These are phyloP conservation scores for Portevinia maculata DNA, from an alignment of 2,888 invertebrate species.

Conservation along the genomic window DNA sequence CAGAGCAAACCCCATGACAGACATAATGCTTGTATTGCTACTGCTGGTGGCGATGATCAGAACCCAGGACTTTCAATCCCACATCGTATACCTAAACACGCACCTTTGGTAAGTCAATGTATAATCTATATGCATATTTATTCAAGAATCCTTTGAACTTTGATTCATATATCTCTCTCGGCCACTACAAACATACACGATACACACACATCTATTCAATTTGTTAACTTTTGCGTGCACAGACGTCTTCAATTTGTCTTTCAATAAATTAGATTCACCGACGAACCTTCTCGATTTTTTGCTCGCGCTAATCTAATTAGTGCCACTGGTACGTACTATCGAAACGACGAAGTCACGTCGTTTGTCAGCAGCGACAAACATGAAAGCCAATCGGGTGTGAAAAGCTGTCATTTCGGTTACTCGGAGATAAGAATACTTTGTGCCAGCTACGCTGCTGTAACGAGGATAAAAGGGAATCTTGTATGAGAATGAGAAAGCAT, in stretches of 20 bases:
- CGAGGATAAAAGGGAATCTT: not conserved
- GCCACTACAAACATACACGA: not conserved
- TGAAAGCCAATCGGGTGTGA: slow-evolving; percentile 73
- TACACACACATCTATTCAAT: slow-evolving; percentile 53
- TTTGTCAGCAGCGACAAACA: slow-evolving; percentile 71
- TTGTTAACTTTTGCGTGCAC: slow-evolving; percentile 72
- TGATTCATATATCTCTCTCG: not conserved
- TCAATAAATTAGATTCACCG: slow-evolving; percentile 70
- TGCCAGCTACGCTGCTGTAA: not conserved
- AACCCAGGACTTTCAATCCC: slow-evolving; percentile 39
- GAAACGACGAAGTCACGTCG: slow-evolving; percentile 71
- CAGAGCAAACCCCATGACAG: slow-evolving; percentile 34
- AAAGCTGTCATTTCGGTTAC: slow-evolving; percentile 70
- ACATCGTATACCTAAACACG: slow-evolving; percentile 6
- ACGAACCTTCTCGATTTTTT: slow-evolving; percentile 25
- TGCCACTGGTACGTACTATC: slow-evolving; percentile 57
- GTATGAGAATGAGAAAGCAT: not conserved
- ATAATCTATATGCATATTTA: slow-evolving; percentile 7
- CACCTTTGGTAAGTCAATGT: slow-evolving; percentile 62
- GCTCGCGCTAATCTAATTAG: slow-evolving; percentile 67
- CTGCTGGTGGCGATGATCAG: slow-evolving; percentile 36
- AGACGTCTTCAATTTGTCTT: slow-evolving; percentile 73
- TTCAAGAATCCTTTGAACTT: slow-evolving; percentile 59
- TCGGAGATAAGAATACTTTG: slow-evolving; percentile 61
- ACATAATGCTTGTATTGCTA: slow-evolving; percentile 7